Evolutionary conservation across 2,113 vertebrate species (phyloP), one percentile per base, ranked within the genome.

Genomic region (Cochlearius cochlearius): DNA sequence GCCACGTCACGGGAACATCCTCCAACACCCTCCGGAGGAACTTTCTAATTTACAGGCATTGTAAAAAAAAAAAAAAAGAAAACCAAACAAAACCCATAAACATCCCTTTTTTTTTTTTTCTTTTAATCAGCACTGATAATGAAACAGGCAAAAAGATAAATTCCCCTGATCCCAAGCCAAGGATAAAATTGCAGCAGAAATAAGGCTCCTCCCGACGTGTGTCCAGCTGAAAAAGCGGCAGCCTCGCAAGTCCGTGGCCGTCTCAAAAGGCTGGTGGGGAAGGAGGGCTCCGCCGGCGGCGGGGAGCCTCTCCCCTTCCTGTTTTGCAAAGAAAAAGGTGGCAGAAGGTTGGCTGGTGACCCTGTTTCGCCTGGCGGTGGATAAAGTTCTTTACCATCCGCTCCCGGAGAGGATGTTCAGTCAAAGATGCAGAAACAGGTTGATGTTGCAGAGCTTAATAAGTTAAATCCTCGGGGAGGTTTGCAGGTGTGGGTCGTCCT

Each of bases 261-360:
- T 59, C 56, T 88, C 59, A 53, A 20, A 86, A 73, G 67, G 55
- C 72, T 87, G 93, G 76, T 59, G 47, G 72, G 80, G 80, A 77
- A 67, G 75, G 73, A 91, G 80, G 64, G 59, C 50, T 92, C 92
- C 15, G 19, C 5, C 88, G 26, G 86, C 7, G 5, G 68, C 86
- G 55, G 50, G 45, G 68, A 91, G 83, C 96, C 89, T 81, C 73
- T 94, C 89, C 89, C 93, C 83, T 97, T 96, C 94, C 94, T 96
- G 95, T 96, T 97, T 96, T 96, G 89, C 83, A 81, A 60, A 86
- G 86, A 84, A 88, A 69, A 94, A 86, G 19, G 73, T 67, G 41
- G 55, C 25, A 58, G n/a, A 26, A 13, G 47, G 41, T 64, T 93
- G 93, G 90, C 90, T 2, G 7, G 41, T 82, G 81, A 75, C 84